Base-by-base conservation (phyloP, 2,888 invertebrate genomes). In the Phania funesta region DNA sequence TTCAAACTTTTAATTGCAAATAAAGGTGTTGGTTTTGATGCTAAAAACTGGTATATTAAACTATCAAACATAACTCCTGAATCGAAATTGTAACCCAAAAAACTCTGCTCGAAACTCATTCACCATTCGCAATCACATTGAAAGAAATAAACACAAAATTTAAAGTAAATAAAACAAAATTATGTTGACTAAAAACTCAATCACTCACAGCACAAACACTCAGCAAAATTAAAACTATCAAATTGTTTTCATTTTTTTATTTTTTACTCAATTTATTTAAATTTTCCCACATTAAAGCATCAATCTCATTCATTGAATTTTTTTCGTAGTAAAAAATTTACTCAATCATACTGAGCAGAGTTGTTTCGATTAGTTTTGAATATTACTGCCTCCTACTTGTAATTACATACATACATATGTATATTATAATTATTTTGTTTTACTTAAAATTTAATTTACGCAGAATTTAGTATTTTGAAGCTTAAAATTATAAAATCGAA, bases 311-410 rank as follows among this genome's bases (percentile, higher is more conserved):
- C 7, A 32, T 32, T 32, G 3, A 32, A n/a, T 38, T 38, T 38
- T 38, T 13, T 8, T 11, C n/a, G 38, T 2, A 13, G 4, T 16
- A 35, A 20, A 24, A 56, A 18, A 65, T 44, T 44, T 9, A 60
- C 56, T 46, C 75, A 71, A 52, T 71, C 87, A 87, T 71, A 77
- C 86, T 52, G 29, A 24, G 85, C 89, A 87, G 87, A 87, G 88
- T 89, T 90, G 88, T 89, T 89, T 89, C 86, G 87, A 89, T 87
- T 87, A 88, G 83, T 86, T 87, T 87, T 87, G 85, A 81, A 80
- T 80, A n/a, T 80, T 26, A 41, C 58, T 79, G 67, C 52, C 84
- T 78, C 58, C 68, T 83, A 44, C 32, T 32, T 48, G 50, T 76
- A 54, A 35, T 60, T 48, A 18, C 22, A 48, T 41, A 24, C 0